Base-by-base conservation (phyloP, 2,113 vertebrate genomes). In the Seriola rivoliana region DNA sequence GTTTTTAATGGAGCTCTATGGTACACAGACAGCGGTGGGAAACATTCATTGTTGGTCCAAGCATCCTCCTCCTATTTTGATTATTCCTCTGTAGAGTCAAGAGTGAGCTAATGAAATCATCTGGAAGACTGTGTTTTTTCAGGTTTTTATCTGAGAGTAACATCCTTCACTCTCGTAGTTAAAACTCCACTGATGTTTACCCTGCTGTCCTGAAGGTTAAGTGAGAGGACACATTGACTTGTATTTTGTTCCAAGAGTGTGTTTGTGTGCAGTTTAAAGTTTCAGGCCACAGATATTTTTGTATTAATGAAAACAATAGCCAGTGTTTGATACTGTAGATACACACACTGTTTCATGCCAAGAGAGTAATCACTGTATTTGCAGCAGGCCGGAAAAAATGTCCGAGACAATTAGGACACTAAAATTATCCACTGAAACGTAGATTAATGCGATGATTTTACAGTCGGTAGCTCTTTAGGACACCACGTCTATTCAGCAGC, bases 391-490 rank as follows among this genome's bases (percentile, higher is more conserved):
- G 36, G 14, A 68, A 19, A 29, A 36, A 64, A 36, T 17, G 0
- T 79, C 34, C 38, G 29, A 67, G 19, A 48, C 57, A 87, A 88
- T 57, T 71, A 71, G 80, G 82, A 55, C 87, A 58, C 58, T 36
- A 38, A 76, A 55, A 78, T 80, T 60, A 84, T 87, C 69, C 77
- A 80, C 29, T 81, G 84, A 87, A 85, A 85, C 46, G 48, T 29
- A 59, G n/a, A 3, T 38, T 85, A 88, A 92, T 85, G 63, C 84
- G 84, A 85, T 76, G 68, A 85, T 63, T 82, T 89, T 40, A 71
- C 70, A 69, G 85, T 88, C 80, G 86, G 67, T 68, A 44, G 82
- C 64, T 80, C 55, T 29, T 62, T 57, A 63, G 76, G 60, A 77
- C 42, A 55, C 34, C 40, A 38, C 29, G 40, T 79, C 52, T 19